Evolutionary conservation across 2,797 vertebrate species (phyloP), one percentile per base, ranked within the genome.

Genomic region (Cetoscarus ocellatus): DNA sequence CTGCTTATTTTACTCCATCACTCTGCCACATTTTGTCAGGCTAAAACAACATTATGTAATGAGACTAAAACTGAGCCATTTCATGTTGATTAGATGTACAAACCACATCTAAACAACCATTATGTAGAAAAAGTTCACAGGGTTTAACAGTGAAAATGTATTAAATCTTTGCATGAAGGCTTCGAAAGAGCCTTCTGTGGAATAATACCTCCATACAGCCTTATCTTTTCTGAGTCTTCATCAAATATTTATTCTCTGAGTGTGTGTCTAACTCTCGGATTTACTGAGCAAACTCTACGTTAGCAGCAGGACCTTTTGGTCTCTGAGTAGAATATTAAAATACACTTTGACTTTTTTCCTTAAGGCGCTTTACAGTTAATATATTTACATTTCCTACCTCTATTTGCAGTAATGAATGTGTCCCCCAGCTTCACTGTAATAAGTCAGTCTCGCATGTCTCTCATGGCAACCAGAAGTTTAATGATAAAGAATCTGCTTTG

Each of bases 81-180:
- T 82, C 6, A 75, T 74, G 74, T 62, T 82, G 62, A 85, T 82
- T 80, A 39, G 47, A 70, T 39, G 44, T 67, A 55, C 55, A 64
- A 89, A 73, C 68, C 35, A 65, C 3, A 55, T 57, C 39, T 68
- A 62, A 86, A 68, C 47, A 59, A 10, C 10, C 55, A 0, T 34
- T 61, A 55, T 74, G 13, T 27, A 61, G 63, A 61, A 44, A 42
- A 47, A 49, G 58, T 51, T 79, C 64, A 39, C 39, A 4, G 50
- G 53, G 68, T 74, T 66, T 61, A 73, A 9, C 55, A 10, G 74
- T 27, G 43, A 61, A 70, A 48, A 51, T 73, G 67, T 61, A 76
- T 73, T 45, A 49, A 17, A 43, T 9, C 6, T 73, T 57, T 39
- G 9, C 42, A 9, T 19, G n/a, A 15, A 18, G 67, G 50, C 27